A percentile compares a stretch with the other conserved stretches of the same genome.
Conservation (phyloP, 2,797 vertebrate genomes). For the Linurgus olivaceus region DNA sequence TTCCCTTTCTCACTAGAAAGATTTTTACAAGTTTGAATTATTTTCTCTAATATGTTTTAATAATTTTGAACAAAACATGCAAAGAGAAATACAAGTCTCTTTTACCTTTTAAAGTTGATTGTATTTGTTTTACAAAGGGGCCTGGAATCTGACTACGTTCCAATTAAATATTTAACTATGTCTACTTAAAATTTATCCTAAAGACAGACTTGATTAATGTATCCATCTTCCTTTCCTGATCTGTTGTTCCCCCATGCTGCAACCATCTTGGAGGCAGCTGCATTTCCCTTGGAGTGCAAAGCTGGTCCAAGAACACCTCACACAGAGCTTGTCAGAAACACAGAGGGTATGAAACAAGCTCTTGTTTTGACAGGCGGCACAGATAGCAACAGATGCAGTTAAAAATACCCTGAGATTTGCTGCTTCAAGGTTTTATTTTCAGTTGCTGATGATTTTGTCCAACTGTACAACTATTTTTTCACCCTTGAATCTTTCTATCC, state of each 20-base stretch:
- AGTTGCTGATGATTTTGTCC: neutral
- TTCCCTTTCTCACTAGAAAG: neutral
- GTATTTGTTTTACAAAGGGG: neutral
- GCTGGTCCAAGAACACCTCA: neutral
- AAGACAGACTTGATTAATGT: neutral
- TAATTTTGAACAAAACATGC: neutral
- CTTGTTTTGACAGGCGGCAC: neutral
- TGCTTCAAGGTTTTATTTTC: neutral
- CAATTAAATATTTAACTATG: neutral
- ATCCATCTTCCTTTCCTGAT: neutral
- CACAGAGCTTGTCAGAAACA: neutral
- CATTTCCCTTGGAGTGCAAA: neutral
- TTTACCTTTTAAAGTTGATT: neutral
- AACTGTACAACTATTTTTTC: neutral
- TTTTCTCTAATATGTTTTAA: neutral
- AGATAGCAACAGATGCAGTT: neutral
- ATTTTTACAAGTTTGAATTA: neutral
- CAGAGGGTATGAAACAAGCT: neutral
- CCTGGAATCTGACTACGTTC: neutral
- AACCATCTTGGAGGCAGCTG: neutral
- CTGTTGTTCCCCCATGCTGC: neutral
- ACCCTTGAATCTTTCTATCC: neutral
- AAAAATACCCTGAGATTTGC: neutral
- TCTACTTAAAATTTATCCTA: neutral
- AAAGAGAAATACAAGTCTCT: neutral